Evolutionary conservation across 2,113 vertebrate species (phyloP), one percentile per base, ranked within the genome.

Genomic region (human (Homo sapiens)): DNA sequence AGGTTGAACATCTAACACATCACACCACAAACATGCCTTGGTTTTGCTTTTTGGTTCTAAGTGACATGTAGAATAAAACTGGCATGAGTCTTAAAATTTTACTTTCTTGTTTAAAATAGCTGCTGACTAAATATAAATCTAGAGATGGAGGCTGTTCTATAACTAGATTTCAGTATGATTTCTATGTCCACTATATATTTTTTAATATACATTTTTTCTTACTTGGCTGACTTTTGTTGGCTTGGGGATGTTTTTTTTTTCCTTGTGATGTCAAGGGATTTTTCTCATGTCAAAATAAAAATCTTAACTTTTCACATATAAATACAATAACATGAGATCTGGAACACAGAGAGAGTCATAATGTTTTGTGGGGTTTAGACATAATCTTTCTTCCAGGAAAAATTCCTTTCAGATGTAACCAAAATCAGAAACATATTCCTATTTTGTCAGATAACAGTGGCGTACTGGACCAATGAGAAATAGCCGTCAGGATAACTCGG

Each of bases 401-500:
- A 93, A 89, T 91, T 57, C 48, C 83, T 96, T 97, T 97, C 80
- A 94, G 80, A 89, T 96, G 59, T 92, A 45, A 90, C 59, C 83
- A 84, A 94, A 95, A 97, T 90, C 22, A 6, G 93, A 94, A 97
- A 68, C 68, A 79, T 50, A 90, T 78, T 86, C 70, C 13, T 4
- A 13, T 79, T 81, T 55, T 27, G 16, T 73, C 43, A 89, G 64
- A 79, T 94, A 61, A 45, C 18, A 59, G 17, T 57, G 13, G 5
- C 4, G 75, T 43, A 45, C 8, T 6, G 27, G 64, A 75, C 14
- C 35, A 45, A 40, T 1, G 25, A 73, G 50, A 91, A 86, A 13
- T 40, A 35, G 14, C 10, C 8, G 57, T 85, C 16, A 30, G 30
- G 35, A 17, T 30, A 57, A 45, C 0, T 11, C 7, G 57, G 25